These are phyloP conservation scores for Hemicordylus capensis DNA, from an alignment of 2,113 vertebrate genomes.

Conservation along the genomic window DNA sequence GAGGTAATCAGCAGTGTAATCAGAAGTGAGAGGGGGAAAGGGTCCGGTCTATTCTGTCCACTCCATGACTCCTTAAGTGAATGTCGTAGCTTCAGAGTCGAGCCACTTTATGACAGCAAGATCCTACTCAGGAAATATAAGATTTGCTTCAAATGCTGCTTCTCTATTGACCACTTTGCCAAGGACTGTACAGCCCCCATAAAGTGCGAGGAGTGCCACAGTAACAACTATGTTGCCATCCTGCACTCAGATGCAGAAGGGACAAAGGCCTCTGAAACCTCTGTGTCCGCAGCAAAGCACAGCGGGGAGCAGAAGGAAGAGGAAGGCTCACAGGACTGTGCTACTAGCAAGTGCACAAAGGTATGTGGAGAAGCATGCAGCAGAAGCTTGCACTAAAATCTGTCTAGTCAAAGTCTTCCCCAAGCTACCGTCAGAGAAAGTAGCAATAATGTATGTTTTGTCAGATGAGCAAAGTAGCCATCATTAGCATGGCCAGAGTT, in stretches of 20 bases:
- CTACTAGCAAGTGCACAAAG: background rate
- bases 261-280: too few relatives aligned
- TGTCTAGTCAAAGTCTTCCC: background rate
- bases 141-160: background rate
- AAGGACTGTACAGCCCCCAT: background rate
- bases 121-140: background rate
- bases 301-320: background rate
- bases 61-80: too few relatives aligned
- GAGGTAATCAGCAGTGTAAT: too few relatives aligned
- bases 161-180: background rate
- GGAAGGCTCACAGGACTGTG: background rate
- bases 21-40: too few relatives aligned
- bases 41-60: too few relatives aligned
- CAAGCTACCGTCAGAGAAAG: background rate
- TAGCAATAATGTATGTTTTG: background rate
- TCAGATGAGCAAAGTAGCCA: background rate
- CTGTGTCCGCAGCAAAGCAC: background rate
- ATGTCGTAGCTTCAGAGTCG: too few relatives aligned
- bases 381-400: background rate
- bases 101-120: too few relatives aligned
- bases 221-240: background rate
- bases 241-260: too few relatives aligned
- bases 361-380: background rate
- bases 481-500: background rate
- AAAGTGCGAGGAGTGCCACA: background rate